Evolutionary conservation across 2,888 invertebrate species (phyloP), one percentile per base, ranked within the genome.

Genomic region (Cryptocephalus moraei): DNA sequence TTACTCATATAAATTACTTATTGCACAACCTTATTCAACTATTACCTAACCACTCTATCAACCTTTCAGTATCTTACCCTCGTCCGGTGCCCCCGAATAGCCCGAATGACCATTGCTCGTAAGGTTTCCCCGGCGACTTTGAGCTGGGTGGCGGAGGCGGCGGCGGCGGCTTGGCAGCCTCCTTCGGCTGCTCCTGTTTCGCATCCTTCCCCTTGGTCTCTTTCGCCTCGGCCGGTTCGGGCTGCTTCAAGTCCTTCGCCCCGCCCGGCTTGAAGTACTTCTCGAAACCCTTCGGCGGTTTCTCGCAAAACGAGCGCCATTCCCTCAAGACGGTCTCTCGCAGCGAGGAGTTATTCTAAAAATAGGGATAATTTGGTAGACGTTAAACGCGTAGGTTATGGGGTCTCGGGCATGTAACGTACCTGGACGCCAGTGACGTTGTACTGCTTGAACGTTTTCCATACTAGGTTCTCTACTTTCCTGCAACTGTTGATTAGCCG

Each of bases 221-320:
- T 52, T 62, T 59, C 6, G 43, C 38, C 13, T 22, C 34, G 22
- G 41, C 42, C 6, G 56, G 64, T 63, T 76, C 75, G 13, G 53
- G 56, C 41, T 72, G 68, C 63, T 76, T 76, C 41, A 59, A 51
- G 41, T 64, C 61, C 52, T 66, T 64, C 45, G 57, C 50, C 46
- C 73, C 68, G 14, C 78, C 77, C 8, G 83, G 84, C 62, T 84
- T 80, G 61, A 90, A 94, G 69, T 87, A 93, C 64, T 94, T 93
- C 66, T 92, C 94, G 69, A 94, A 94, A 1, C 94, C 94, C 71
- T 92, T 92, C 0, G 93, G 93, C 10, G 88, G 85, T 62, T 86
- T 84, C 59, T 86, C 82, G 63, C 86, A 84, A 57, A 88, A 76
- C 48, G 77, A 54, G 55, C 67, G 70, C 74, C 77, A 86, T 60